Evolutionary conservation across 2,888 invertebrate species (phyloP).

Genomic region (Ochropacha duplaris): DNA sequence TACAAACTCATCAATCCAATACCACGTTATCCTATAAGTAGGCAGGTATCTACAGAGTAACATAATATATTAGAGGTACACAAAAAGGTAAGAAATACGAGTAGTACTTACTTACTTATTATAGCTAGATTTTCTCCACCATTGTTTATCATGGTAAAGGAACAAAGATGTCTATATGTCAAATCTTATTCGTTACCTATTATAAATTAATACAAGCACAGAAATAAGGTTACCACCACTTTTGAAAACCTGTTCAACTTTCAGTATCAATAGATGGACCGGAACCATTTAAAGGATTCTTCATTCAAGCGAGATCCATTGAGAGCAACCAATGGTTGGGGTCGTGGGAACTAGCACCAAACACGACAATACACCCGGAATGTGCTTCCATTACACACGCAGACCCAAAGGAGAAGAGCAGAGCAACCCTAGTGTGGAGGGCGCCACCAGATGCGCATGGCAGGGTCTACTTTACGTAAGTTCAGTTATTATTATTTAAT

Average conservation of each 20-base stretch:
- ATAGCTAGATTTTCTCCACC: no score
- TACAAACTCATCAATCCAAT: no score
- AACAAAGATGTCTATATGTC: no score
- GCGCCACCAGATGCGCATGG: slow-evolving; percentile 86
- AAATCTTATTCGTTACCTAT: no score
- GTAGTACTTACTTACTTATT: no score
- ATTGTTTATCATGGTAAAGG: no score
- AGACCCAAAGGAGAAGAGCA: slow-evolving; percentile 88
- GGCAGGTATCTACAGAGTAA: no score
- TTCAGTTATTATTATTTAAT: slow-evolving; percentile 24
- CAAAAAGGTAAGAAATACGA: no score
- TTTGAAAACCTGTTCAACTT: slow-evolving; percentile 16
- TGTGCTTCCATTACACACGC: slow-evolving; percentile 91
- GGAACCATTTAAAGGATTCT: slow-evolving; percentile 90
- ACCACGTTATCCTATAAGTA: no score
- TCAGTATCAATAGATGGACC: slow-evolving; percentile 83
- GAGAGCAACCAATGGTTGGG: slow-evolving; percentile 89
- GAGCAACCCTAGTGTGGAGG: slow-evolving; percentile 89
- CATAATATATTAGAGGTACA: no score
- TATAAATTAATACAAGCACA: neutral
- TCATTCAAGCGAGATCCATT: slow-evolving; percentile 90
- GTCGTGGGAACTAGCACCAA: slow-evolving; percentile 87
- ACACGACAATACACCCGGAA: slow-evolving; percentile 90
- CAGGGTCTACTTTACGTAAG: slow-evolving; percentile 92
- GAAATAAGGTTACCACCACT: neutral